Base-by-base conservation (phyloP, 2,797 vertebrate genomes). In the Enteromius unitaeniatus region DNA sequence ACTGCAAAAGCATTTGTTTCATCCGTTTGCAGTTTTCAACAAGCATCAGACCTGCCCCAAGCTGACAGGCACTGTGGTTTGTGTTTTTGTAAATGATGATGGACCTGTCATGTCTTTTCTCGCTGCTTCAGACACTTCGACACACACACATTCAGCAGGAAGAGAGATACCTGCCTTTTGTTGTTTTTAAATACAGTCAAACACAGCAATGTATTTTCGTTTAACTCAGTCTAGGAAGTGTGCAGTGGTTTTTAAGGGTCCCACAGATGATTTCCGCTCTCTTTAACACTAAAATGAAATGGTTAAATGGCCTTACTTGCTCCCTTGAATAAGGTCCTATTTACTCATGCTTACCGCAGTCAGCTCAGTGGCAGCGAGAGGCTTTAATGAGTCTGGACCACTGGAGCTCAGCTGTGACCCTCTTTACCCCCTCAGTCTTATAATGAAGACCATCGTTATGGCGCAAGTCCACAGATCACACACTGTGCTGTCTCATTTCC, bases 81-180 rank as follows among this genome's bases (percentile, higher is more conserved):
- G 53, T 64, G 40, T 81, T 74, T 82, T 82, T 64, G 28, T 82
- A 64, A 82, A 62, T 62, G 42, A 82, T 51, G 55, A 74, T 64
- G 28, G 45, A 65, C 58, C 60, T 73, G 79, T 74, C 80, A 60
- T 81, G 23, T 58, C 19, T n/a, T 45, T 31, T 21, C 13, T 37
- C 40, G 19, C 34, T 72, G 19, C 49, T 26, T 21, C 23, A n/a
- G 37, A 28, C n/a, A 23, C 51, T 17, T 26, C 42, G 1, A 67
- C 15, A 72, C n/a, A 55, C 65, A 28, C 65, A 23, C 79, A 34
- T 40, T 45, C 15, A 55, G 28, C 34, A 42, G 60, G 21, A 55
- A 75, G 31, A 55, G 19, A 37, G 31, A 55, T 37, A 55, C 3
- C n/a, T 47, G 26, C 42, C 19, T 42, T 26, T 1, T 40, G 1